Evolutionary conservation across 2,113 vertebrate genomes (phyloP).

Genomic region (Acinonyx jubatus): DNA sequence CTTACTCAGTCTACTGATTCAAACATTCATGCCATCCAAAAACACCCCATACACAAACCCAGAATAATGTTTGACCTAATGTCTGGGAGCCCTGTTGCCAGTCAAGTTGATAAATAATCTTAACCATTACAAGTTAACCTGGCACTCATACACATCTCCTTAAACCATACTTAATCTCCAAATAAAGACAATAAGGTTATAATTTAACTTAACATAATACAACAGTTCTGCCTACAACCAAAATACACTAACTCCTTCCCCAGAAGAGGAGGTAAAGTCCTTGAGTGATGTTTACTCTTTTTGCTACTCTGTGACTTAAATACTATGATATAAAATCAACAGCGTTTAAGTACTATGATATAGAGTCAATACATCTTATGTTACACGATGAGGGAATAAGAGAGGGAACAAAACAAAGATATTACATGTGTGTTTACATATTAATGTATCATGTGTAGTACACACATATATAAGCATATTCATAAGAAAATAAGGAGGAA

Average conservation of each 20-base stretch:
- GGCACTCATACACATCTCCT: not conserved
- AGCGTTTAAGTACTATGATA: not conserved
- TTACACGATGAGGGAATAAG: not conserved
- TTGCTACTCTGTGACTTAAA: not conserved
- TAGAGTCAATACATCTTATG: not conserved
- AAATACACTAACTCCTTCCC: not conserved
- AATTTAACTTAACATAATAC: not conserved
- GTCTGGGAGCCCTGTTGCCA: not conserved
- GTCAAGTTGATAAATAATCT: not conserved
- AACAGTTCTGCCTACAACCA: not conserved
- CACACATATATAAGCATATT: not conserved
- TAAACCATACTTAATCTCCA: not conserved
- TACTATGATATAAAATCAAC: not conserved
- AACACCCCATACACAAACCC: not conserved
- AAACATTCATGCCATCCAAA: not conserved
- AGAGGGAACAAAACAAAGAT: not conserved
- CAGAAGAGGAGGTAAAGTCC: not conserved
- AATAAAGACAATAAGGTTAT: not conserved
- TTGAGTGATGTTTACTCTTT: not conserved
- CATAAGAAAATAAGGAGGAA: not conserved
- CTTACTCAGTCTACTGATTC: not conserved
- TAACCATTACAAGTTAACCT: not conserved
- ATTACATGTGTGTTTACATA: not conserved
- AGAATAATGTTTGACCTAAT: not conserved
- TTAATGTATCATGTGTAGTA: not conserved